Evolutionary conservation across 30 jellyfish, hydroid and myxozoan species (phyloP).

Genomic region (Catostylus mosaicus): DNA sequence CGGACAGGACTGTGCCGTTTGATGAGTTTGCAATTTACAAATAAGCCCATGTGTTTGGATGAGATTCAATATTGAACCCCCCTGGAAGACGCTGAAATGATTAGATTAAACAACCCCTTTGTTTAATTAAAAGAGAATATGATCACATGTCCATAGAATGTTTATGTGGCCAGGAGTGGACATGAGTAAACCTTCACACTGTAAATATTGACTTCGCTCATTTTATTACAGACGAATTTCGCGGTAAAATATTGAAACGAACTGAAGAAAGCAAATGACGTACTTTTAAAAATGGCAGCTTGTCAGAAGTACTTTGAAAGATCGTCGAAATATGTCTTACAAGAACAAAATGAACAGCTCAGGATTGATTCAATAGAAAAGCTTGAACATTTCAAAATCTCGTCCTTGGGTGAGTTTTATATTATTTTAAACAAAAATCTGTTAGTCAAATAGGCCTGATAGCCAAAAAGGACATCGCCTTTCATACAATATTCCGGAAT

Average conservation of each 20-base stretch:
- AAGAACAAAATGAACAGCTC: constrained; percentile 27
- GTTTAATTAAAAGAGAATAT: neutral
- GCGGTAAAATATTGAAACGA: too few relatives aligned
- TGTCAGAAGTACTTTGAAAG: constrained; percentile 27
- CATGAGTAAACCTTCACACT: neutral
- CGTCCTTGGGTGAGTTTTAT: neutral
- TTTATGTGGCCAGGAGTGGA: too few relatives aligned
- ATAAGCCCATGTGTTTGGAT: too few relatives aligned
- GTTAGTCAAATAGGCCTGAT: too few relatives aligned
- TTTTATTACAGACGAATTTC: too few relatives aligned
- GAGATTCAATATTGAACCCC: too few relatives aligned
- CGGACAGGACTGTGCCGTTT: too few relatives aligned
- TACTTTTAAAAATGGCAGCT: neutral
- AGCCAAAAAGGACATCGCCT: too few relatives aligned
- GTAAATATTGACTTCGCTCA: neutral
- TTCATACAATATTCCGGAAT: too few relatives aligned
- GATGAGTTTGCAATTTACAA: too few relatives aligned
- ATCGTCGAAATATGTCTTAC: constrained; percentile 46
- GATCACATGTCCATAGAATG: neutral
- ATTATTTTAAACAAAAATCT: too few relatives aligned
- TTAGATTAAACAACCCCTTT: neutral
- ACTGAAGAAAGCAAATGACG: too few relatives aligned
- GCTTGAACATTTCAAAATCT: neutral
- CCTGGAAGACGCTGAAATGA: neutral
- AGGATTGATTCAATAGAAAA: constrained; percentile 32